Percentiles rank a stretch among this genome's conserved stretches.
Conservation (phyloP, 2,113 vertebrate species). For the Rhadina sibilatrix region DNA sequence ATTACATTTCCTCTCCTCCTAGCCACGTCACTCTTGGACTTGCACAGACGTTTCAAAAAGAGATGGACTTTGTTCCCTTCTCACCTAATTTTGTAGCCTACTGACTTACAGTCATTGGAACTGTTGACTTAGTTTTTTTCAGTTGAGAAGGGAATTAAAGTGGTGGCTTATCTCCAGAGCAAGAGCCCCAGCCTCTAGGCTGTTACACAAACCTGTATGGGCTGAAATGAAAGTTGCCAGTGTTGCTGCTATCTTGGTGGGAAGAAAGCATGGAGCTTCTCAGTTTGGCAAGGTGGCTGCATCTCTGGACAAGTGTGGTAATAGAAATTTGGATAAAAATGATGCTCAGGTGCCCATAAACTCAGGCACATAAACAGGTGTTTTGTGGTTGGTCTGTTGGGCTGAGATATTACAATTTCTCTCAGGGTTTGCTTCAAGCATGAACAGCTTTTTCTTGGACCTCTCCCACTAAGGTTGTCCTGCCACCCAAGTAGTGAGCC, state of each 20-base stretch:
- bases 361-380: not conserved
- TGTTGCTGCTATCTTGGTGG: not conserved
- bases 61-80: not conserved
- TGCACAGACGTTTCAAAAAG: not conserved
- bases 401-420: not conserved
- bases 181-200: not conserved
- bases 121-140: not conserved
- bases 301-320: not conserved
- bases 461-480: not conserved
- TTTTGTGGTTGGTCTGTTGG: not conserved
- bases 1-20: not conserved
- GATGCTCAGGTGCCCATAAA: not conserved
- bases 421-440: not conserved
- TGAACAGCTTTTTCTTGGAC: not conserved
- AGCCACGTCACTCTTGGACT: not conserved
- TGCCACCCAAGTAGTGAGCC: not conserved
- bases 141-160: not conserved
- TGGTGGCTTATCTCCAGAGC: not conserved
- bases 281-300: not conserved
- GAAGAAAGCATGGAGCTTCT: not conserved
- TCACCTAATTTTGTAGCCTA: not conserved
- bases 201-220: not conserved
- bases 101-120: not conserved
- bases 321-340: not conserved
- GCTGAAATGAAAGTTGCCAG: not conserved